A percentile compares a stretch with the other conserved stretches of the same genome.
phyloP scores from a whole-genome alignment of 2,888 invertebrate genomes.

The Craniophora ligustri region DNA sequence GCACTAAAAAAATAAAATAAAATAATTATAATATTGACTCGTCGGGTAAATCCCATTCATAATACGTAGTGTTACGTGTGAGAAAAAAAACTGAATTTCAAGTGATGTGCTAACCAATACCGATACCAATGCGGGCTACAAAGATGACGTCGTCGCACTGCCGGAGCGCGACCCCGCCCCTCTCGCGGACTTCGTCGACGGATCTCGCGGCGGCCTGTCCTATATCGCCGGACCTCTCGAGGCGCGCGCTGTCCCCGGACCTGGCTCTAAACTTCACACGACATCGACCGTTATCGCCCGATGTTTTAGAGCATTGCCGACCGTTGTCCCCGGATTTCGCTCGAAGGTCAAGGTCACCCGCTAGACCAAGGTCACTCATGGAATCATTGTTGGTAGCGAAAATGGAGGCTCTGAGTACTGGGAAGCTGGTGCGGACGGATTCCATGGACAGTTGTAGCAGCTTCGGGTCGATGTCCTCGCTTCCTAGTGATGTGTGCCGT shows the following conservation, averaged over 20 bases:
- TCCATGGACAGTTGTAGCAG: slow-evolving; percentile 94
- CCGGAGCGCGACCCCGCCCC: slow-evolving; percentile 85
- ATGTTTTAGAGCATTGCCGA: slow-evolving; percentile 70
- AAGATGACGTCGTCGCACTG: slow-evolving; percentile 87
- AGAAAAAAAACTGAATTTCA: slow-evolving; percentile 9
- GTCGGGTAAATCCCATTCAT: slow-evolving; percentile 6
- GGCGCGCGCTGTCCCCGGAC: slow-evolving; percentile 81
- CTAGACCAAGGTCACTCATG: slow-evolving; percentile 93
- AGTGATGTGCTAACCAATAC: slow-evolving; percentile 40
- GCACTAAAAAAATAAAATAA: too few species aligned
- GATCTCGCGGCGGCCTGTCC: slow-evolving; percentile 69
- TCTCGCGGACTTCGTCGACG: slow-evolving; percentile 82
- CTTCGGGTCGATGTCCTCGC: slow-evolving; percentile 90
- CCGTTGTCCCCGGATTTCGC: slow-evolving; percentile 84
- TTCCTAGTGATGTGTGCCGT: slow-evolving; percentile 92
- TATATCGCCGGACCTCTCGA: slow-evolving; percentile 77
- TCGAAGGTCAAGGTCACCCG: slow-evolving; percentile 83
- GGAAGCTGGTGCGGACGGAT: slow-evolving; percentile 91
- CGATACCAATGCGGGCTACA: slow-evolving; percentile 79
- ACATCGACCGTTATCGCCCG: slow-evolving; percentile 80
- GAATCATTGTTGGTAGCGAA: slow-evolving; percentile 94
- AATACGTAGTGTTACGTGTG: neutral
- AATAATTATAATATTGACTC: too few species aligned
- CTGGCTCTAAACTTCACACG: slow-evolving; percentile 71
- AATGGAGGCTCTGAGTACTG: slow-evolving; percentile 92